These are phyloP conservation scores for Sphenopsis melanotis DNA, from an alignment of 2,797 vertebrate species.

Conservation along the genomic window DNA sequence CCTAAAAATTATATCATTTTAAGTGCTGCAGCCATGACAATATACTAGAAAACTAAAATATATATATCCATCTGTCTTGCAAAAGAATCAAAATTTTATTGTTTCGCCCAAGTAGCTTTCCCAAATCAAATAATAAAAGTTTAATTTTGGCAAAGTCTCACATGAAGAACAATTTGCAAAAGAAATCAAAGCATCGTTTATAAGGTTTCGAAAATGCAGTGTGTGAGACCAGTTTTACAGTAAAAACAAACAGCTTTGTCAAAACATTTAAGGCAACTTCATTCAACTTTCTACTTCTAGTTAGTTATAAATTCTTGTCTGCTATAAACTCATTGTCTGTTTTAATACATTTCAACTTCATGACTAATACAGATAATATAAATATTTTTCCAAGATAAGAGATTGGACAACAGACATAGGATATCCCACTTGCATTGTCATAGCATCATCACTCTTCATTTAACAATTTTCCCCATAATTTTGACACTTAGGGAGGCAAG, in stretches of 20 bases:
- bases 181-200: neutral
- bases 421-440: neutral
- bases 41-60: neutral
- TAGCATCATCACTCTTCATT: neutral
- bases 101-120: neutral
- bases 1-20: neutral
- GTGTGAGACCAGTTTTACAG: neutral
- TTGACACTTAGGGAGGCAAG: neutral
- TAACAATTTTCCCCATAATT: neutral
- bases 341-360: neutral
- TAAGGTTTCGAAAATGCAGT: neutral
- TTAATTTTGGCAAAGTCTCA: neutral
- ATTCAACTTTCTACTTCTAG: neutral
- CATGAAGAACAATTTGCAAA: neutral
- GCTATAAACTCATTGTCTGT: neutral
- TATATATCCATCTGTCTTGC: neutral
- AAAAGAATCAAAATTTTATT: neutral
- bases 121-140: neutral
- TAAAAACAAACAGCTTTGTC: neutral
- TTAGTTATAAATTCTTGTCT: neutral
- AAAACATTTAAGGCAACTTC: neutral
- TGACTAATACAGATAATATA: neutral
- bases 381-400: neutral
- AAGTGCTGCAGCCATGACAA: neutral
- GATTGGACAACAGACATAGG: neutral